Conservation (phyloP, 2,797 vertebrate species). For the Diceros bicornis region DNA sequence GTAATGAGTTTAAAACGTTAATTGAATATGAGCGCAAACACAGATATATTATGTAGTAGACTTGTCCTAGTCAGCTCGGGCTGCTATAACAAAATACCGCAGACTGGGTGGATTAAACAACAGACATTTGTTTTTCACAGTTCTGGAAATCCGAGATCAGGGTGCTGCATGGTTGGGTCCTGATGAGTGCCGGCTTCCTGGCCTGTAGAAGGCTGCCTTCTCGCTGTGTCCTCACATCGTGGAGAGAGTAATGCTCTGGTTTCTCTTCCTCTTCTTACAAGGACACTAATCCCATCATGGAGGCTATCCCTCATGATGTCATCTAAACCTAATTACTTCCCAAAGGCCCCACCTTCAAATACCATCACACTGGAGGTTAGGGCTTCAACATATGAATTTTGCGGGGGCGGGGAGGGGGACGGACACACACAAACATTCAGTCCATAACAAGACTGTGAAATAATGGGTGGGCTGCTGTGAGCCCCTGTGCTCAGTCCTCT, state of each 20-base stretch:
- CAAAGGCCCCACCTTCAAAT: neutral
- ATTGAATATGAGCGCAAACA: neutral
- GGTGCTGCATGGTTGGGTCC: neutral
- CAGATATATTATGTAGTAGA: neutral
- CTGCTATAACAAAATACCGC: neutral
- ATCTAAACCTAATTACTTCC: neutral
- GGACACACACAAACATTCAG: neutral
- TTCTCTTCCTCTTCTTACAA: neutral
- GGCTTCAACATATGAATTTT: neutral
- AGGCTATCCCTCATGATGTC: neutral
- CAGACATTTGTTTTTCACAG: neutral
- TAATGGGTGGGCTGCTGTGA: neutral
- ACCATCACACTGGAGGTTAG: neutral
- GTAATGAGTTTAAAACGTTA: neutral
- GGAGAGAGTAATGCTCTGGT: neutral
- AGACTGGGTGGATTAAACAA: neutral
- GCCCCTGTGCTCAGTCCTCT: neutral
- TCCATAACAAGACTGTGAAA: neutral
- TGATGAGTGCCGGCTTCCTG: neutral
- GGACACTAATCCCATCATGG: neutral
- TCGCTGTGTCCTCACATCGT: neutral
- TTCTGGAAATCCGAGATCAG: neutral
- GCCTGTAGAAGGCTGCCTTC: neutral
- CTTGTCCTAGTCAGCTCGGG: neutral
- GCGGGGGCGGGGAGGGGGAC: no score